Evolutionary conservation across 1,140 invertebrate genomes (phyloP).

Genomic region (Apis laboriosa): DNA sequence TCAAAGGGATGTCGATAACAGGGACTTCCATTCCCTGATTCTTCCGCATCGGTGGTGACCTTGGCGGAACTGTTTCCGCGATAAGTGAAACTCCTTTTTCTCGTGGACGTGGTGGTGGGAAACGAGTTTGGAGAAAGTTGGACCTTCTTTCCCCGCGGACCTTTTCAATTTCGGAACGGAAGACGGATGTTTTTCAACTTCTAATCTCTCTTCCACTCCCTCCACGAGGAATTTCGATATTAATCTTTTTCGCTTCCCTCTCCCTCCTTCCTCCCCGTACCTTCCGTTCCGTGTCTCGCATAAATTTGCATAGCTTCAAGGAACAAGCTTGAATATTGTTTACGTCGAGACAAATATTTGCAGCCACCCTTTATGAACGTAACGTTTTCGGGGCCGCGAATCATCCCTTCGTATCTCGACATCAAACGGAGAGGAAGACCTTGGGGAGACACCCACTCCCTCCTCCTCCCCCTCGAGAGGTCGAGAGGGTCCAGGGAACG

Average conservation of each 20-base stretch:
- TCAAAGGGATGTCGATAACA: conserved; percentile 48
- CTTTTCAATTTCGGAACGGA: neutral
- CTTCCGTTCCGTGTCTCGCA: too few species aligned
- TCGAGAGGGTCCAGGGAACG: conserved; percentile 28
- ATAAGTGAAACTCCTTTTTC: neutral
- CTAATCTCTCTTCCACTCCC: neutral
- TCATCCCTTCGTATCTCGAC: conserved; percentile 37
- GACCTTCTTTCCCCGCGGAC: neutral
- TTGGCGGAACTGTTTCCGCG: neutral
- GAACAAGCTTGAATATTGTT: conserved; percentile 6
- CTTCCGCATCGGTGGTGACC: conserved; percentile 21
- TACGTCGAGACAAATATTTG: conserved; percentile 2
- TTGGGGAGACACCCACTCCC: neutral
- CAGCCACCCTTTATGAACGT: neutral
- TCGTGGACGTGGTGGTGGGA: neutral
- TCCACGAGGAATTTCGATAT: neutral
- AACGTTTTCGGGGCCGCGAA: conserved; percentile 28
- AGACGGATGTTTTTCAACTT: neutral
- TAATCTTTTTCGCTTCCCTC: too few species aligned
- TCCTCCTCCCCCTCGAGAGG: neutral
- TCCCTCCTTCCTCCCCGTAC: neutral
- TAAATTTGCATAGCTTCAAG: neutral
- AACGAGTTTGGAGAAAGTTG: neutral
- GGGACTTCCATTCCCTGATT: conserved; percentile 46
- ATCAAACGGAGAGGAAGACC: conserved; percentile 42